A percentile compares a stretch with the other conserved stretches of the same genome.
Evolutionary conservation across 2,797 vertebrate species (phyloP).

Genomic region (Furcifer pardalis): DNA sequence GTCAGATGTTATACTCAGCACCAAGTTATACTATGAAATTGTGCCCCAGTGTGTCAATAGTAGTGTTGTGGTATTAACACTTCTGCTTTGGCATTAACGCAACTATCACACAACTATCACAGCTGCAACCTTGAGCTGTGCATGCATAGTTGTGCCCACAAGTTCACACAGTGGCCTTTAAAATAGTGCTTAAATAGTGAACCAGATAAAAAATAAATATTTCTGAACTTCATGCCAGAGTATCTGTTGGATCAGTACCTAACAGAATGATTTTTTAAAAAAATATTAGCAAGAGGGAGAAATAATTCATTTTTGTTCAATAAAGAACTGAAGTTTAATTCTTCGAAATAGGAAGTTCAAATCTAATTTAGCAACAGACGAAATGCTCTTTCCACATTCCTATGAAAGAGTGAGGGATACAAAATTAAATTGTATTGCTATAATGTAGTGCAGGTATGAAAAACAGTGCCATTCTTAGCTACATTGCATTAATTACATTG

Average conservation of each 20-base stretch:
- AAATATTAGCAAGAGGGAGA: rapidly evolving
- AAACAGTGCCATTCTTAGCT: slow-evolving; percentile 38
- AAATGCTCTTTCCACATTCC: neutral
- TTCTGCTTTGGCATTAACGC: too few relatives aligned
- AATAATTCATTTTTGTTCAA: neutral
- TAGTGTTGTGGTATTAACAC: too few relatives aligned
- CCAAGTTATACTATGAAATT: too few relatives aligned
- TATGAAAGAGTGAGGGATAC: slow-evolving; percentile 18
- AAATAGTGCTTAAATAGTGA: neutral
- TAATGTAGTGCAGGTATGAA: slow-evolving; percentile 11
- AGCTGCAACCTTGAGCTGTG: too few relatives aligned
- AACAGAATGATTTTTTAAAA: neutral
- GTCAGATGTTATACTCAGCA: too few relatives aligned
- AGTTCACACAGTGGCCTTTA: neutral
- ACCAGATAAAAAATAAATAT: neutral
- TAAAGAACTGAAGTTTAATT: neutral
- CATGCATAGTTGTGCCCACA: too few relatives aligned
- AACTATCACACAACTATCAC: too few relatives aligned
- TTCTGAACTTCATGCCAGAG: neutral
- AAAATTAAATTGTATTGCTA: slow-evolving; percentile 46
- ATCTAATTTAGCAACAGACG: slow-evolving; percentile 1
- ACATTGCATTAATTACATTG: neutral
- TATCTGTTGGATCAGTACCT: neutral
- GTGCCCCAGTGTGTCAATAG: too few relatives aligned
- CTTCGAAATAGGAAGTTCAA: neutral